Conservation (phyloP, 92 coral and sea anemone genomes). For the Pocillopora meandrina region DNA sequence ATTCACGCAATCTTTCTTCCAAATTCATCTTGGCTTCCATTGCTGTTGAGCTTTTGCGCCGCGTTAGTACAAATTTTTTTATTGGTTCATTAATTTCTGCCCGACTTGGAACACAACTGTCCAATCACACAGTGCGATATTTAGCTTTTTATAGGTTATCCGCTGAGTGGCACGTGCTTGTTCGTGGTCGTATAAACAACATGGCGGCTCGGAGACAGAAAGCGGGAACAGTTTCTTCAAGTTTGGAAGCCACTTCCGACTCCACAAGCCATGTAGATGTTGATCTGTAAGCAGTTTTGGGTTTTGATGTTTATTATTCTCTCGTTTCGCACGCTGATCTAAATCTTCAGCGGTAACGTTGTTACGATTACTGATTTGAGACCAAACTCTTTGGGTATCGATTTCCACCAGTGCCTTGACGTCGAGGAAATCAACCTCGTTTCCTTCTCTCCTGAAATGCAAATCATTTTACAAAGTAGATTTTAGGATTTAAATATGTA, state of each 20-base stretch:
- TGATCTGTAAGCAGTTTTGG: conserved; percentile 27
- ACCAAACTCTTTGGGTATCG: no score
- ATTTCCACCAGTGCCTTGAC: no score
- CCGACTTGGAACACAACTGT: not conserved
- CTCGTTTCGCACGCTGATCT: not conserved
- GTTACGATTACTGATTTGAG: no score
- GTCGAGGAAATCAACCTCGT: no score
- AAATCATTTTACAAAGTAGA: no score
- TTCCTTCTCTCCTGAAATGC: no score
- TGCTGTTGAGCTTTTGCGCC: not conserved
- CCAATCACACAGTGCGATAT: conserved; percentile 23
- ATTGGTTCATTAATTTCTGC: not conserved
- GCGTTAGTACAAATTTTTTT: not conserved
- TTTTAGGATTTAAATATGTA: no score
- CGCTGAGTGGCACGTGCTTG: conserved; percentile 36
- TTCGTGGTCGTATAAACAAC: conserved; percentile 49
- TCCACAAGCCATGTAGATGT: not conserved
- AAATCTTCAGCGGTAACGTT: not conserved
- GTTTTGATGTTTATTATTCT: not conserved
- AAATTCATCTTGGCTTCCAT: conserved; percentile 44
- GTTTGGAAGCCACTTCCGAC: not conserved
- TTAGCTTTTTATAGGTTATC: not conserved
- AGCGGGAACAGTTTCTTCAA: not conserved
- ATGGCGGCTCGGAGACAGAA: conserved; percentile 46
- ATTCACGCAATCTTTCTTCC: conserved; percentile 89